Percentiles rank a stretch among this genome's conserved stretches.
phyloP scores from a whole-genome alignment of 2,888 invertebrate species.

The Esperia sulphurella region DNA sequence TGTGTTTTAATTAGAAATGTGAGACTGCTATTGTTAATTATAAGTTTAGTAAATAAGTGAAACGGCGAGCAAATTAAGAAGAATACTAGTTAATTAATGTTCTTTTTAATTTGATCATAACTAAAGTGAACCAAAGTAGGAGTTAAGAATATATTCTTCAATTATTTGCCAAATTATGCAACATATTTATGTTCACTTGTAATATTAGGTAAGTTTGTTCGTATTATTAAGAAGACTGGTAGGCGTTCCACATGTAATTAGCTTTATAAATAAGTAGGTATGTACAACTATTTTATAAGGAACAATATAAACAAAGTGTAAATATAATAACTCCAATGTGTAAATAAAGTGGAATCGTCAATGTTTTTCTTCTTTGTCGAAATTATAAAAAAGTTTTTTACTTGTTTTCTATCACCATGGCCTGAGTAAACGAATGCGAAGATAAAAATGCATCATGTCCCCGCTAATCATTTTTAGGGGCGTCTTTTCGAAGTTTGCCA shows the following conservation, averaged over 20 bases:
- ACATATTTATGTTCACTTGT: constrained; percentile 2
- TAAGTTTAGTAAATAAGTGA: constrained; percentile 1
- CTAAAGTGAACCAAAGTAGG: constrained; percentile 48
- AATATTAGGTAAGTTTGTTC: neutral
- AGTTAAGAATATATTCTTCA: constrained; percentile 16
- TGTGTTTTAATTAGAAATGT: neutral
- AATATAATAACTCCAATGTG: constrained; percentile 7
- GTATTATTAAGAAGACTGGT: constrained; percentile 1
- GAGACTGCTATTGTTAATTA: constrained; percentile 5
- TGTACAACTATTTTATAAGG: constrained; percentile 6
- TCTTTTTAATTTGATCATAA: constrained; percentile 56
- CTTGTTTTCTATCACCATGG: no score
- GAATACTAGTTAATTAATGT: constrained; percentile 34
- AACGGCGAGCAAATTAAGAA: constrained; percentile 48
- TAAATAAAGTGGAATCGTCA: constrained; percentile 6
- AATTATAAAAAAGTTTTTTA: no score
- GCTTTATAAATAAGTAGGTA: constrained; percentile 6
- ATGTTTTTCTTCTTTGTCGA: neutral
- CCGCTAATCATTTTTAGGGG: no score
- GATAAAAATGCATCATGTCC: no score
- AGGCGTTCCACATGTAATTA: constrained; percentile 1
- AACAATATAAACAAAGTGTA: constrained; percentile 6
- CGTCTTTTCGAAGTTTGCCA: no score
- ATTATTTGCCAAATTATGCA: constrained; percentile 5
- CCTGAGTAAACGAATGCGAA: no score